Evolutionary conservation across 2,888 invertebrate genomes (phyloP).

Genomic region (Mycalesis mineus): DNA sequence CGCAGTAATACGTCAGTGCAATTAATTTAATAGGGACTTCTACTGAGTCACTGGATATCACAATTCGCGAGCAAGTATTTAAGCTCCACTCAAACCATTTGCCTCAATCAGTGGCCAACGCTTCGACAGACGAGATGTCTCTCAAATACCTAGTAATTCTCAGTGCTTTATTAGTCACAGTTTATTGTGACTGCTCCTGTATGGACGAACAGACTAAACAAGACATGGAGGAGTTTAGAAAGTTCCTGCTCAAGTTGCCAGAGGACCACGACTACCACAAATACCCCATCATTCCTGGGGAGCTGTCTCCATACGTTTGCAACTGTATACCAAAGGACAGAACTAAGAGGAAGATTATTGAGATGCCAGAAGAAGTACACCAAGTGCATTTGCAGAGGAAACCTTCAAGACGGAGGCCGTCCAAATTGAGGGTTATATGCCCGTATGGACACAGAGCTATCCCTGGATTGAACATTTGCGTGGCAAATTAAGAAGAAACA

Average conservation of each 20-base stretch:
- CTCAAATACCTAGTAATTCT: slow-evolving; percentile 11
- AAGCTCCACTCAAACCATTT: not conserved
- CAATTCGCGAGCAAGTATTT: not conserved
- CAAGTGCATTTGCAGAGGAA: not conserved
- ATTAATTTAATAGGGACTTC: not conserved
- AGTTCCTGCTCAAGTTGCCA: slow-evolving; percentile 25
- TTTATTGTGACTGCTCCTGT: slow-evolving; percentile 13
- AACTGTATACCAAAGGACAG: slow-evolving; percentile 35
- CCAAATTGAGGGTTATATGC: not conserved
- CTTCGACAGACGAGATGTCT: slow-evolving; percentile 1
- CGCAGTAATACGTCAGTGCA: slow-evolving; percentile 2
- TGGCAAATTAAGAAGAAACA: not conserved
- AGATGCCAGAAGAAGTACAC: not conserved
- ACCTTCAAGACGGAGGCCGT: not conserved
- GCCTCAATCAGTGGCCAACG: not conserved
- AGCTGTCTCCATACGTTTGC: slow-evolving; percentile 35
- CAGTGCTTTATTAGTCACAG: not conserved
- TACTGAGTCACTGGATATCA: not conserved
- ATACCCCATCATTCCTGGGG: slow-evolving; percentile 31
- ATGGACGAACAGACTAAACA: slow-evolving; percentile 18
- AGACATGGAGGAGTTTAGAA: slow-evolving; percentile 27
- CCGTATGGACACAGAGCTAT: not conserved
- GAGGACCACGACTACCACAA: slow-evolving; percentile 12
- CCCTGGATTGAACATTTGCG: not conserved
- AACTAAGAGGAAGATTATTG: slow-evolving; percentile 21